Conservation (phyloP, 2,113 vertebrate species). For the Gadus chalcogrammus region DNA sequence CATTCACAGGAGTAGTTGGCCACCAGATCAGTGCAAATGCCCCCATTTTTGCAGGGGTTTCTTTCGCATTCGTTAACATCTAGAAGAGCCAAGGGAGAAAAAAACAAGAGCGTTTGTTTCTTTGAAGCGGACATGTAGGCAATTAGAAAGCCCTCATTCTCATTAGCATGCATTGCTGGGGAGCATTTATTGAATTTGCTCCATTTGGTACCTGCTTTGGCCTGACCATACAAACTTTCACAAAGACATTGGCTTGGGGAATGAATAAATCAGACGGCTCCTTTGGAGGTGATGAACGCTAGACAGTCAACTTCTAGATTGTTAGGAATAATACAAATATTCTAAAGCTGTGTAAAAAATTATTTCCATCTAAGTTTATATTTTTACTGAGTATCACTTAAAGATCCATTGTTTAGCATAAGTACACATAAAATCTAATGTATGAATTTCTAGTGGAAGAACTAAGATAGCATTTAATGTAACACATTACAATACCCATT, state of each 20-base stretch:
- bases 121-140: constrained; percentile 36
- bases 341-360: not conserved
- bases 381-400: too few relatives aligned
- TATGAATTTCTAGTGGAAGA: too few relatives aligned
- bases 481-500: too few relatives aligned
- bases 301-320: not conserved
- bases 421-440: too few relatives aligned
- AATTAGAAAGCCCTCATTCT: constrained; percentile 51
- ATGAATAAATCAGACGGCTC: constrained; percentile 48
- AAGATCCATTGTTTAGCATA: too few relatives aligned
- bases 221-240: constrained; percentile 28
- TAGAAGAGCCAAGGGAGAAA: constrained; percentile 59
- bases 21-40: constrained; percentile 92
- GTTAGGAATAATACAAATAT: constrained; percentile 13
- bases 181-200: constrained; percentile 51
- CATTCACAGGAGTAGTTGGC: constrained; percentile 98
- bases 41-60: constrained; percentile 92
- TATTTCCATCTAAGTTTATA: too few relatives aligned
- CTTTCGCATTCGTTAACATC: constrained; percentile 96
- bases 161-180: constrained; percentile 54
- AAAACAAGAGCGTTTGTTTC: constrained; percentile 38
- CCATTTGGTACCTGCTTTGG: constrained; percentile 42
- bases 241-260: constrained; percentile 33
- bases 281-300: constrained; percentile 12
- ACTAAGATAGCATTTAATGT: too few relatives aligned